Percentiles rank a stretch among this genome's conserved stretches.
Evolutionary conservation across 2,888 invertebrate genomes (phyloP).

Genomic region (Ormyrus pomaceus): DNA sequence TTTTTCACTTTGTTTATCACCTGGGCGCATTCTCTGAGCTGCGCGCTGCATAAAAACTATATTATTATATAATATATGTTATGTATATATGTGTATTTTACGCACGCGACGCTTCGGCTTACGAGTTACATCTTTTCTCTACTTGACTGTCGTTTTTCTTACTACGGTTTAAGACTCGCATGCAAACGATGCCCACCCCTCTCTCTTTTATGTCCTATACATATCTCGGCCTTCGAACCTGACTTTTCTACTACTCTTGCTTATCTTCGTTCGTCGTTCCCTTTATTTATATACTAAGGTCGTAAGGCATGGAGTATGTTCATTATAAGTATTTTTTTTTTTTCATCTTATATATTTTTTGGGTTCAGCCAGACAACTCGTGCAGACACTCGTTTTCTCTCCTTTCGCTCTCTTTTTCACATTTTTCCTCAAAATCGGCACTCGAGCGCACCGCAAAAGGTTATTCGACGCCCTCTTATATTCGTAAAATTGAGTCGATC

Average conservation of each 20-base stretch:
- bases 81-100: conserved; percentile 31
- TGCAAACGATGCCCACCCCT: conserved; percentile 30
- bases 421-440: background rate
- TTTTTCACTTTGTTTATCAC: conserved; percentile 40
- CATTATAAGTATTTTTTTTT: conserved; percentile 46
- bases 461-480: background rate
- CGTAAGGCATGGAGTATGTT: conserved; percentile 75
- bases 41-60: conserved; percentile 53
- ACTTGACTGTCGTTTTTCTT: conserved; percentile 39
- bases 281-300: conserved; percentile 69
- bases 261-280: conserved; percentile 52
- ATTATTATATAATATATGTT: conserved; percentile 17
- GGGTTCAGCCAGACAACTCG: conserved; percentile 25
- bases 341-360: conserved; percentile 37
- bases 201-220: no score
- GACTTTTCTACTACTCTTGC: background rate
- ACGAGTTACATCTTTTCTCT: conserved; percentile 57
- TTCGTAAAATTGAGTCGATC: conserved; percentile 13
- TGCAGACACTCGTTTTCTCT: conserved; percentile 16
- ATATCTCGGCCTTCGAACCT: background rate
- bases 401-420: background rate
- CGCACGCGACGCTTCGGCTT: conserved; percentile 57
- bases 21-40: conserved; percentile 43
- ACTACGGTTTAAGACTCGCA: conserved; percentile 37
- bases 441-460: conserved; percentile 19